Conservation (phyloP, 2,113 vertebrate species). For the Scartelaos histophorus region DNA sequence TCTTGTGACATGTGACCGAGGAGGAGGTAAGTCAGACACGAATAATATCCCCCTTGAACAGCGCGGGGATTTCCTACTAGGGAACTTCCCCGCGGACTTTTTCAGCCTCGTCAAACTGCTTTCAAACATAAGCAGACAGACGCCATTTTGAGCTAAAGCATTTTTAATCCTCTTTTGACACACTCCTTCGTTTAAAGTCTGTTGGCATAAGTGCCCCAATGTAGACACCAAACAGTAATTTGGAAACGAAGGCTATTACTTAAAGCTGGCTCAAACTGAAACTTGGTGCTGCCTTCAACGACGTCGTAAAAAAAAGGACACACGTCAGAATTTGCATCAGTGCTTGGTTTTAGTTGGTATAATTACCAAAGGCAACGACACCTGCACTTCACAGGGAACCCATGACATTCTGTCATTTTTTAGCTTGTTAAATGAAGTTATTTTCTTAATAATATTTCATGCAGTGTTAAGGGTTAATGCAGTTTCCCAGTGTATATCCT, state of each 20-base stretch:
- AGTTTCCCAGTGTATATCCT: too few relatives aligned
- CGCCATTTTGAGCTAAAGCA: slow-evolving; percentile 7
- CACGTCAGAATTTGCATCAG: neutral
- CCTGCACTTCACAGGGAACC: neutral
- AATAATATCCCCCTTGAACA: slow-evolving; percentile 51
- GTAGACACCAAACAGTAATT: slow-evolving; percentile 9
- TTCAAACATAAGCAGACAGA: slow-evolving; percentile 13
- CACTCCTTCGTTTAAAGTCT: neutral
- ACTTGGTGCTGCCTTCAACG: slow-evolving; percentile 16
- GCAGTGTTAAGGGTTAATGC: too few relatives aligned
- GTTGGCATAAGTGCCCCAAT: slow-evolving; percentile 1
- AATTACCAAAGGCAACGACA: neutral
- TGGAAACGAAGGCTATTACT: neutral
- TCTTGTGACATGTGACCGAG: slow-evolving; percentile 24
- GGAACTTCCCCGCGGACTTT: slow-evolving; percentile 75
- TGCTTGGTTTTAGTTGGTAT: neutral
- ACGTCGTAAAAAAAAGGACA: slow-evolving; percentile 22
- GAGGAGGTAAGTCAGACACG: slow-evolving; percentile 27
- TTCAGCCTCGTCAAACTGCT: slow-evolving; percentile 61
- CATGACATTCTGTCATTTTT: neutral
- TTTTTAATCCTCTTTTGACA: slow-evolving; percentile 7
- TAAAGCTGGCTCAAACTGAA: neutral
- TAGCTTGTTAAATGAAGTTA: too few relatives aligned
- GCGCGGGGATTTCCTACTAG: slow-evolving; percentile 66
- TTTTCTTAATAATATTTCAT: too few relatives aligned